These are phyloP conservation scores for Diogma glabrata DNA, from an alignment of 2,888 invertebrate genomes.

Conservation along the genomic window DNA sequence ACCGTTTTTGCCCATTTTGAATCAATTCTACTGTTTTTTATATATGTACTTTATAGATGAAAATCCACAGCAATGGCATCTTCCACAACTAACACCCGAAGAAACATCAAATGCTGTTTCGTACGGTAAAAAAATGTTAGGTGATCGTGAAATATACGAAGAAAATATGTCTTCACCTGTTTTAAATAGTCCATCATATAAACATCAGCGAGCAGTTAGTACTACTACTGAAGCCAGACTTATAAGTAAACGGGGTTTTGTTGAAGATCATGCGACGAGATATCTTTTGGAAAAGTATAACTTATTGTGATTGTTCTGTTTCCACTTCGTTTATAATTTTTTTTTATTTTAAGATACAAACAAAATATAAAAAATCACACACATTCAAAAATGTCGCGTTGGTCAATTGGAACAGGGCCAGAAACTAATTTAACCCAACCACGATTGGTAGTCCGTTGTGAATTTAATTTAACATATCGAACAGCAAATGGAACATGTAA, in stretches of 20 bases:
- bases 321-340: conserved; percentile 17
- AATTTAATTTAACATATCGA: conserved; percentile 45
- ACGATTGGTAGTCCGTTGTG: conserved; percentile 31
- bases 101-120: conserved; percentile 41
- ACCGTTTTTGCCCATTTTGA: no score
- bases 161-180: conserved; percentile 36
- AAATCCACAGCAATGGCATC: conserved; percentile 14
- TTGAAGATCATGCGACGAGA: conserved; percentile 56
- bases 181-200: conserved; percentile 48
- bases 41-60: conserved; percentile 15
- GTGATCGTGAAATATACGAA: conserved; percentile 44
- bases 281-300: conserved; percentile 42
- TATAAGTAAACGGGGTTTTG: conserved; percentile 53
- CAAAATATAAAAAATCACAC: not conserved
- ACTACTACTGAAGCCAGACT: conserved; percentile 48
- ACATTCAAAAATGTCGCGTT: conserved; percentile 21
- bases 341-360: conserved; percentile 9
- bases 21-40: not conserved
- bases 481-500: conserved; percentile 67
- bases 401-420: conserved; percentile 34
- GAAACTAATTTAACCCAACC: conserved; percentile 26
- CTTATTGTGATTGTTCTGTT: conserved; percentile 23
- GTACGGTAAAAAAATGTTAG: conserved; percentile 46
- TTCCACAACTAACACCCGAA: conserved; percentile 28
- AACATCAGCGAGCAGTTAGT: conserved; percentile 58